Conservation (phyloP, 2,797 vertebrate species). For the Aselliscus stoliczkanus region DNA sequence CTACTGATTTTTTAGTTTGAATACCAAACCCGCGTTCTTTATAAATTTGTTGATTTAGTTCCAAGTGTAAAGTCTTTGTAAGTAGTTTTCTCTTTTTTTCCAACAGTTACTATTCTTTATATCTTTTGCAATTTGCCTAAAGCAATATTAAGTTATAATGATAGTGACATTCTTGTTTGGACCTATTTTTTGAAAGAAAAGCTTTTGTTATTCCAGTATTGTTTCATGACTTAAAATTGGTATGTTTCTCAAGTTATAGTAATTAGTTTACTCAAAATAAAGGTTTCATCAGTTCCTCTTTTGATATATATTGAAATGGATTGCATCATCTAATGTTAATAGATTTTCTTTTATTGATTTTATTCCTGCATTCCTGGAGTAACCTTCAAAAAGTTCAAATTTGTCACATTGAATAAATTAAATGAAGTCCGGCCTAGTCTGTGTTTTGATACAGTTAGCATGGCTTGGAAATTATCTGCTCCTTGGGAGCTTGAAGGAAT, state of each 20-base stretch:
- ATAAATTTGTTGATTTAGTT: conserved; percentile 20
- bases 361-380: background rate
- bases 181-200: conserved; percentile 13
- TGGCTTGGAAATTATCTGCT: background rate
- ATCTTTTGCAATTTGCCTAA: conserved; percentile 23
- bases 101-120: conserved; percentile 10
- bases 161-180: background rate
- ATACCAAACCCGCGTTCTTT: background rate
- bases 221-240: conserved; percentile 18
- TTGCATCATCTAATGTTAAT: background rate
- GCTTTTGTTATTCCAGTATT: background rate
- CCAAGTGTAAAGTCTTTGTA: background rate
- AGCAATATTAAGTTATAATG: background rate
- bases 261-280: conserved; percentile 26
- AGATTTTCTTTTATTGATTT: conserved; percentile 29
- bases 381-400: conserved; percentile 22
- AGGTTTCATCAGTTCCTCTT: background rate
- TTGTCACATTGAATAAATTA: background rate
- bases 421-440: background rate
- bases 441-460: background rate
- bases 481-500: background rate
- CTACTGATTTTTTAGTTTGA: background rate
- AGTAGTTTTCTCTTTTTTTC: conserved; percentile 39
- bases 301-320: background rate
- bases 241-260: background rate